phyloP scores from a whole-genome alignment of 1,140 invertebrate species.

The Oedothorax gibbosus region DNA sequence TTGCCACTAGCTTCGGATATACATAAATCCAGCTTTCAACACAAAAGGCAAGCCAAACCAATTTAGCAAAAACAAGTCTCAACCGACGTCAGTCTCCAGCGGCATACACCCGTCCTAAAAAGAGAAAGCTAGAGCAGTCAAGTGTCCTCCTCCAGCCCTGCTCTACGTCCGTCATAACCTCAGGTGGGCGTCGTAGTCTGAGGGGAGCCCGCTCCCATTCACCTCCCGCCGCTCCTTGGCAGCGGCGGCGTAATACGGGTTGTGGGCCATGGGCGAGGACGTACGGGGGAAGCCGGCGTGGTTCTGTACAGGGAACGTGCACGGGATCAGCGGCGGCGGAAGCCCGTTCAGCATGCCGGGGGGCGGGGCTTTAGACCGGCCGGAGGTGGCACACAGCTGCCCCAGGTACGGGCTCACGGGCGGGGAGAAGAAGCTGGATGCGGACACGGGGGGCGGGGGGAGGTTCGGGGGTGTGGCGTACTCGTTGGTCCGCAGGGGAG shows the following conservation, averaged over 20 bases:
- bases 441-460: constrained; percentile 22
- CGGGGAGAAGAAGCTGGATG: constrained; percentile 49
- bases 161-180: constrained; percentile 55
- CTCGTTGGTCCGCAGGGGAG: constrained; percentile 51
- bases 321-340: constrained; percentile 58
- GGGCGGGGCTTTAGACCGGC: constrained; percentile 21
- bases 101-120: background rate
- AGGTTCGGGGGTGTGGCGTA: constrained; percentile 42
- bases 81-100: background rate
- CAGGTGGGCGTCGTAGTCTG: constrained; percentile 54
- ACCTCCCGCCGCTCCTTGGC: constrained; percentile 52
- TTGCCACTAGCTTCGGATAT: no score
- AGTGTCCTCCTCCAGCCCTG: background rate
- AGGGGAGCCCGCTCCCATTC: constrained; percentile 38
- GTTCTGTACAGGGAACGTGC: constrained; percentile 56
- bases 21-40: no score
- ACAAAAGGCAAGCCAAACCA: no score
- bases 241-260: constrained; percentile 14
- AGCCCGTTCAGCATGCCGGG: constrained; percentile 54
- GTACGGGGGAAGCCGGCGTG: constrained; percentile 25
- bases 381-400: constrained; percentile 6
- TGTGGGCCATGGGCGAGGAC: constrained; percentile 52
- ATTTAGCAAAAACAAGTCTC: no score
- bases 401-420: constrained; percentile 46
- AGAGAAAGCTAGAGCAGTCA: background rate